A percentile compares a stretch with the other conserved stretches of the same genome.
Evolutionary conservation across 1,140 invertebrate genomes (phyloP).

Genomic region (Camponotus vicinus): DNA sequence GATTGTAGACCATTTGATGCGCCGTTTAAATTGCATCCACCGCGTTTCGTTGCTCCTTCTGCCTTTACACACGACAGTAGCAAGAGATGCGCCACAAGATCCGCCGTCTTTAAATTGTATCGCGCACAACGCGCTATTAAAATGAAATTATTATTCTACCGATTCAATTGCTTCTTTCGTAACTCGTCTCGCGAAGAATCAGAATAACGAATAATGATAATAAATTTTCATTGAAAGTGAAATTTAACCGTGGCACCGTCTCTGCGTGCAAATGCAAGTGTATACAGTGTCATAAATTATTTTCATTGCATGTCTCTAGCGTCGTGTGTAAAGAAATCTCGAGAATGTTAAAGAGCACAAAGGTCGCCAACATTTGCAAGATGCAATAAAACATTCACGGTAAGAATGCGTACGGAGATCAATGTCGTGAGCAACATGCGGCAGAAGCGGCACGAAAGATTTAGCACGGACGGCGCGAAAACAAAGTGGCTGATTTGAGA

Average conservation of each 20-base stretch:
- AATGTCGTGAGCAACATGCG: conserved; percentile 6
- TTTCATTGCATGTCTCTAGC: background rate
- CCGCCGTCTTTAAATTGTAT: background rate
- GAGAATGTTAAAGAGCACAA: conserved; percentile 27
- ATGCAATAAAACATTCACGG: conserved; percentile 30
- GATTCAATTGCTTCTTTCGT: background rate
- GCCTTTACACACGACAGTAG: background rate
- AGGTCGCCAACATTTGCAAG: conserved; percentile 13
- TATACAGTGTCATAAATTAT: conserved; percentile 21
- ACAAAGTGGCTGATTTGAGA: conserved; percentile 73
- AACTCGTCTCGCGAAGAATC: background rate
- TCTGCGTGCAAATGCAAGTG: background rate
- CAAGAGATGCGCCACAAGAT: background rate
- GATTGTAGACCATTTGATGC: conserved; percentile 11
- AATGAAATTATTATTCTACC: background rate
- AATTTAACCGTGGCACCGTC: background rate
- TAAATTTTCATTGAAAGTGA: background rate
- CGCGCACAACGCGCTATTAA: background rate
- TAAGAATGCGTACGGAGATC: background rate
- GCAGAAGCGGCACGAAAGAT: conserved; percentile 51
- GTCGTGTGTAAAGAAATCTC: conserved; percentile 10
- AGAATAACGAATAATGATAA: background rate
- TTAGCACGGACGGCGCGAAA: conserved; percentile 59
- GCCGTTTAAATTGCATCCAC: conserved; percentile 11
- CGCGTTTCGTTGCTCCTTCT: background rate